Evolutionary conservation across 2,113 vertebrate genomes (phyloP), one percentile per base, ranked within the genome.

Genomic region (Carassius auratus): DNA sequence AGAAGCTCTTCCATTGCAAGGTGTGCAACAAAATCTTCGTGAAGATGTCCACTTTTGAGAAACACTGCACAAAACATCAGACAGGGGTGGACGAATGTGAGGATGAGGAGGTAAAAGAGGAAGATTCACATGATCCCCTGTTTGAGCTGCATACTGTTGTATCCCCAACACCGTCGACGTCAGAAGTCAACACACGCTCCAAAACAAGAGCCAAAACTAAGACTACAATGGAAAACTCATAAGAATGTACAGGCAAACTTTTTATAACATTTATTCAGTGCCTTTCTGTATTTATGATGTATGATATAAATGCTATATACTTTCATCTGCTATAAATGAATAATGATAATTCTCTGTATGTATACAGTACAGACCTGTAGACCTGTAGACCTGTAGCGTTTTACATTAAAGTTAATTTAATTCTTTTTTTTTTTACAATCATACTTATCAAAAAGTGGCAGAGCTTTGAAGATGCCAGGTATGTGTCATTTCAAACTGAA

Each of bases 141-240:
- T 88, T 84, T 90, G 91, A 81, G 88, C 93, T 42, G 89, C 90
- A 0, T 73, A 81, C 89, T 17, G 59, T 86, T 45, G 76, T 9
- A 3, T 21, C 89, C 13, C 7, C 85, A 19, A 85, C 85, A 26
- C 61, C 79, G 17, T 57, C 87, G 5, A 82, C 83, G 61, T 88
- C 91, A 0, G 94, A 95, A 84, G 90, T 94, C 86, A 94, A 89
- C 89, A 94, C 93, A 0, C 93, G 92, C 81, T 92, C 93, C 88
- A 94, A 89, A 90, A 88, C 91, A 5, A 93, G 94, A 88, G 91
- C 89, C 76, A 87, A 79, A 83, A 76, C 91, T 19, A 94, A 91
- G 85, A 87, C 36, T 38, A 92, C 90, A 82, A 84, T 69, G 1
- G 90, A 94, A 75, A 79, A 85, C 45, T 21, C 1, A 33, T 42